Evolutionary conservation across 1,140 invertebrate genomes (phyloP), one percentile per base, ranked within the genome.

Genomic region (Telenomus remus): DNA sequence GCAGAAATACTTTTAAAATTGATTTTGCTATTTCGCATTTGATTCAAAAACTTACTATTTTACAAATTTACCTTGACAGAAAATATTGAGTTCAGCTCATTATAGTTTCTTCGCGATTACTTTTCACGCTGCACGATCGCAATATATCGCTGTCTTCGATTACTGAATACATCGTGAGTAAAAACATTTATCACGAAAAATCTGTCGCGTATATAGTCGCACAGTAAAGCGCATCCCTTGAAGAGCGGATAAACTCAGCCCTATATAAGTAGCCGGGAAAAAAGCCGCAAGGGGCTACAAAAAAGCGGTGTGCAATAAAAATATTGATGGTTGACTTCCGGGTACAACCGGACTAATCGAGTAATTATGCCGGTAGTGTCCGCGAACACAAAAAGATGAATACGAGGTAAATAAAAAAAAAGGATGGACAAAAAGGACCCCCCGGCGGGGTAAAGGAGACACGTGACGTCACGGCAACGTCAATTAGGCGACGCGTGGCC

Each of bases 401-500:
- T 54, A 42, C 13, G 51, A 1, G 33, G 19, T 35, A 4, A 39
- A 16, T 19, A 37, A 35, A 13, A 43, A 34, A 10, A 12, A 44
- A 50, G 14, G 15, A 42, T n/a, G n/a, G 14, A 27, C 53, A 56
- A 43, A 47, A 37, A 35, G 47, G 61, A 46, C 0, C 11, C 4
- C 16, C 37, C 9, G 9, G 37, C 37, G 11, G 43, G 16, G 43
- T 5, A 44, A 44, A 33, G 46, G 16, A 12, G 42, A 9, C 75
- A 73, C 68, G 69, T 72, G 68, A 73, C 69, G 76, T 69, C 69
- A 74, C 63, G 63, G 71, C 46, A 12, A 12, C 79, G 81, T 83
- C 84, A 81, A 83, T 83, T 84, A 83, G 81, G 77, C 81, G 84
- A 84, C 84, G 78, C 83, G 82, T 84, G 82, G 69, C 83, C 57